phyloP scores from a whole-genome alignment of 2,888 invertebrate genomes.

The Andrena minutula region DNA sequence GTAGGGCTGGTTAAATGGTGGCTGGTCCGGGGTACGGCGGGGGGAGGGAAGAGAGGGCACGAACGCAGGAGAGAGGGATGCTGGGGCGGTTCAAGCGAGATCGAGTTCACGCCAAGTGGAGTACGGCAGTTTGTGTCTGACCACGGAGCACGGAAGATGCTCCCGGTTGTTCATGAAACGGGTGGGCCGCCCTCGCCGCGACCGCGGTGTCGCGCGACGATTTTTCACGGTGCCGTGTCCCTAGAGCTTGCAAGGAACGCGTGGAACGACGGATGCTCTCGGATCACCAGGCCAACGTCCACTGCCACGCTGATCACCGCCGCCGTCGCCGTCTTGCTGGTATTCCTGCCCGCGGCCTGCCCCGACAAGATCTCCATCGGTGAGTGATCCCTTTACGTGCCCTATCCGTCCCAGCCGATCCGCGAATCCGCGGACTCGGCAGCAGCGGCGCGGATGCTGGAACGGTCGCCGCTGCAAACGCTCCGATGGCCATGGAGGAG shows the following conservation, averaged over 20 bases:
- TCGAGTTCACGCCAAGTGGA: constrained; percentile 80
- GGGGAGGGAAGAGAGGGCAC: background rate
- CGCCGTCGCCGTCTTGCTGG: constrained; percentile 67
- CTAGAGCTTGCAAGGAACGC: constrained; percentile 26
- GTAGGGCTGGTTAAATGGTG: constrained; percentile 53
- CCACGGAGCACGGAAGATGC: constrained; percentile 83
- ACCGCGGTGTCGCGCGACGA: constrained; percentile 65
- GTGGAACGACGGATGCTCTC: constrained; percentile 34
- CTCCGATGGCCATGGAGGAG: constrained; percentile 40
- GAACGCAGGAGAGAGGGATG: constrained; percentile 72
- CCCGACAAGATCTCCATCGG: constrained; percentile 79
- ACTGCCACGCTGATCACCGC: constrained; percentile 62
- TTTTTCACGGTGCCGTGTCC: constrained; percentile 64
- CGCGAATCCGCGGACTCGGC: background rate
- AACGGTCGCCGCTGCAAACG: constrained; percentile 32
- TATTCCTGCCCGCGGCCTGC: constrained; percentile 70
- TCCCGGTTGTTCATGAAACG: constrained; percentile 79
- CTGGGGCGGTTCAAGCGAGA: constrained; percentile 78
- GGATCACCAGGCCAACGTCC: constrained; percentile 57
- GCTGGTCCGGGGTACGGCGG: constrained; percentile 33
- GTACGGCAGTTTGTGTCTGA: constrained; percentile 83
- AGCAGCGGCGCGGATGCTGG: constrained; percentile 17
- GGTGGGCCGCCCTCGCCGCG: constrained; percentile 75
- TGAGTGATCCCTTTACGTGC: constrained; percentile 68
- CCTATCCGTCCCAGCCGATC: background rate